A percentile compares a stretch with the other conserved stretches of the same genome.
Evolutionary conservation across 2,888 invertebrate genomes (phyloP).

Genomic region (Drosophila heteroneura): DNA sequence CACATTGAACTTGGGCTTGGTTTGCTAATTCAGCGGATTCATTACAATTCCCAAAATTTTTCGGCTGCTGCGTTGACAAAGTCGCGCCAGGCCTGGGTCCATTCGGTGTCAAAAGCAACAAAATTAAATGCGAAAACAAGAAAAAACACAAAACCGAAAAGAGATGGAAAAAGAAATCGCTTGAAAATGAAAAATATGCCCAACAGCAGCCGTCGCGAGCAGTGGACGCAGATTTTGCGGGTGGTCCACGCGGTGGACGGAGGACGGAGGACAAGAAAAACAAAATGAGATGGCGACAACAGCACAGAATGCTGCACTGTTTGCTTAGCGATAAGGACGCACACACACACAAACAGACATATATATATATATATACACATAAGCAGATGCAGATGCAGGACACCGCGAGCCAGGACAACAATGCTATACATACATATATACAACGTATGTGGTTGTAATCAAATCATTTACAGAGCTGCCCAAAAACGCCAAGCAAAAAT

Average conservation of each 20-base stretch:
- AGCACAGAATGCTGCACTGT: conserved; percentile 67
- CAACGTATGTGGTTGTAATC: conserved; percentile 24
- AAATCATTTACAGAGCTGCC: conserved; percentile 42
- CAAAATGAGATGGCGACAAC: conserved; percentile 69
- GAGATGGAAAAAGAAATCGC: conserved; percentile 28
- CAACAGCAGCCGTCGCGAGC: conserved; percentile 33
- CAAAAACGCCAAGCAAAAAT: conserved; percentile 59
- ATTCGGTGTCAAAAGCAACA: conserved; percentile 82
- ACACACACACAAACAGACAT: conserved; percentile 39
- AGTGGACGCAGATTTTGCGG: conserved; percentile 60
- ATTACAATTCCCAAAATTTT: conserved; percentile 24
- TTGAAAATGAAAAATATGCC: conserved; percentile 40
- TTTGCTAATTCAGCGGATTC: conserved; percentile 63
- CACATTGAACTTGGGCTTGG: conserved; percentile 9
- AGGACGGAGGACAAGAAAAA: conserved; percentile 68
- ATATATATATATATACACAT: conserved; percentile 26
- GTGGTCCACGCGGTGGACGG: conserved; percentile 61
- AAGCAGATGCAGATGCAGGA: conserved; percentile 34
- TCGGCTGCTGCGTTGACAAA: conserved; percentile 55
- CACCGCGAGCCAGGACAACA: conserved; percentile 53
- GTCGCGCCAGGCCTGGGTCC: conserved; percentile 54
- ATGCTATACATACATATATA: neutral
- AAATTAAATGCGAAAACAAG: conserved; percentile 72
- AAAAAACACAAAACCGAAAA: conserved; percentile 4
- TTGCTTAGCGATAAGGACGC: conserved; percentile 76